Base-by-base conservation (phyloP, 1,140 invertebrate species). In the Cotesia chilonis region DNA sequence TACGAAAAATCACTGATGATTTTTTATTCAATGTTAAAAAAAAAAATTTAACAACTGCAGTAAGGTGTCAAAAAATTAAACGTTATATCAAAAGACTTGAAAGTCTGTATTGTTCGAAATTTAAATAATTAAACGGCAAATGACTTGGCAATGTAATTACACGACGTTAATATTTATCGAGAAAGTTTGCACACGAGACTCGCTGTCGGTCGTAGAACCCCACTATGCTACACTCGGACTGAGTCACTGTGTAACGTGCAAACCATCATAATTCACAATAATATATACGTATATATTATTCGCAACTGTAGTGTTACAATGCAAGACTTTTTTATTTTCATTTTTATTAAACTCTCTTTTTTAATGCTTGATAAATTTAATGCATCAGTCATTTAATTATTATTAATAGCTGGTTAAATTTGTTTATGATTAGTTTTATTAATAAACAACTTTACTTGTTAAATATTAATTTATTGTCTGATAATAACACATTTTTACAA, bases 341-440 rank as follows among this genome's bases (percentile, higher is more conserved):
- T 60, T 60, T 36, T 55, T 55, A 55, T n/a, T 14, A 10, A 68
- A 54, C 28, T 68, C 9, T 36, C 10, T 55, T 55, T 55, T n/a
- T 51, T n/a, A 51, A 51, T 28, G 28, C 28, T 28, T 28, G 28
- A 28, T 28, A 28, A 28, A 28, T 28, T 28, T 28, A 28, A 28
- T 28, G 28, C 28, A 28, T 3, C 28, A 28, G 28, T 28, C 28
- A 28, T 28, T 28, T 28, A 28, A 28, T 28, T 28, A 28, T 28
- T 28, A 28, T 28, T 28, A 28, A 28, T 28, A 28, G 28, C 28
- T 3, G 1, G 28, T 28, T 28, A 28, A 28, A 28, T 28, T 28
- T 28, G 28, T 28, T 28, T 28, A 28, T 28, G 28, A 28, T 28
- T 28, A 28, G 1, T 28, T 28, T 28, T 28, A 28, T 28, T 28